These are phyloP conservation scores for Eristalinus sepulchralis DNA, from an alignment of 2,888 invertebrate genomes.

Conservation along the genomic window DNA sequence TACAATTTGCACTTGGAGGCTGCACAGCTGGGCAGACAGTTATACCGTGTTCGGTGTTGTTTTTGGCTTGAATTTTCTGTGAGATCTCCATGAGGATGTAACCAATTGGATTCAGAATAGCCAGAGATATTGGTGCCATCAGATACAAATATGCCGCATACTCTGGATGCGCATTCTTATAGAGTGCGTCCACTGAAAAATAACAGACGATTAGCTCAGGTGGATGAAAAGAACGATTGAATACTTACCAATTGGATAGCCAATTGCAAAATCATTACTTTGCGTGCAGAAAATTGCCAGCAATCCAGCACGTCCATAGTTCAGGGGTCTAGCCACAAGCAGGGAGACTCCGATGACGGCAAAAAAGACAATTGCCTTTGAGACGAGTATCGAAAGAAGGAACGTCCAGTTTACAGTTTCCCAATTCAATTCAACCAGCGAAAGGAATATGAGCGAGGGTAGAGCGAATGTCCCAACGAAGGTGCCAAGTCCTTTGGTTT, in stretches of 20 bases:
- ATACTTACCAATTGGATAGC: conserved; percentile 91
- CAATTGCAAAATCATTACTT: conserved; percentile 98
- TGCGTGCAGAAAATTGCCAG: conserved; percentile 98
- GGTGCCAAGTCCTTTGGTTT: conserved; percentile 94
- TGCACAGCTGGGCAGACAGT: conserved; percentile 78
- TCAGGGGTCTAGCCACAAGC: conserved; percentile 89
- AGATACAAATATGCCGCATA: conserved; percentile 95
- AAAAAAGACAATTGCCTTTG: conserved; percentile 93
- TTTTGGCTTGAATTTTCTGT: conserved; percentile 79
- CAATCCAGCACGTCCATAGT: conserved; percentile 92
- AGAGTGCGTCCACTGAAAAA: conserved; percentile 89
- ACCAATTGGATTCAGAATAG: conserved; percentile 95
- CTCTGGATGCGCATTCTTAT: conserved; percentile 92
- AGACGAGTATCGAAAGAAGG: conserved; percentile 90
- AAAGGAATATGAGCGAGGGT: conserved; percentile 95
- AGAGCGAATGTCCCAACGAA: conserved; percentile 97
- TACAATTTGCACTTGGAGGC: conserved; percentile 75
- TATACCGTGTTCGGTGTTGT: conserved; percentile 75
- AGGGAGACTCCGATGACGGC: conserved; percentile 89
- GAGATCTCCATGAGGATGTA: conserved; percentile 93
- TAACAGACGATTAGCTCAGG: not conserved
- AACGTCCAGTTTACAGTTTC: conserved; percentile 95
- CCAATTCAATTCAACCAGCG: conserved; percentile 92
- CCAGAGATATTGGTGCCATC: conserved; percentile 96
- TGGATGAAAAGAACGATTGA: not conserved